These are phyloP conservation scores for Pollachius pollachius DNA, from an alignment of 2,113 vertebrate genomes.

Conservation along the genomic window DNA sequence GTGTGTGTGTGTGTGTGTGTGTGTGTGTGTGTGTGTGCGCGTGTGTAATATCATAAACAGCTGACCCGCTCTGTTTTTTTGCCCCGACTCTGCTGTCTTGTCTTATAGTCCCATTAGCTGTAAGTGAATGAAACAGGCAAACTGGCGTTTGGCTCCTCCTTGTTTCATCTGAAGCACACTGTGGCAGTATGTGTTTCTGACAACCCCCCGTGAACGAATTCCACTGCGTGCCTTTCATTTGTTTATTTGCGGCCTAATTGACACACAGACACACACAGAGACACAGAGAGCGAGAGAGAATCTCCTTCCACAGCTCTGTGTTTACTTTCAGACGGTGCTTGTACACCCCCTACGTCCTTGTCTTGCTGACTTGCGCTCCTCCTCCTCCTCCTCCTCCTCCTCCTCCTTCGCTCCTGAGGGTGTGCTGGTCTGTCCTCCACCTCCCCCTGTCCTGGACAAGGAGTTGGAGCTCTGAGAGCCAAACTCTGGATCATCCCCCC, in stretches of 20 bases:
- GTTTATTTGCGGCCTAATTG: too few species aligned
- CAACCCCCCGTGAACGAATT: neutral
- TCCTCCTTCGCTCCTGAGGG: conserved; percentile 9
- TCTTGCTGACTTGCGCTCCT: conserved; percentile 17
- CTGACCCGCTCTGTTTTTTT: conserved; percentile 4
- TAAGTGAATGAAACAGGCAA: conserved; percentile 1
- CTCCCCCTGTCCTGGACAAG: conserved; percentile 25
- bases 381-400: conserved; percentile 21
- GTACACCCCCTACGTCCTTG: neutral
- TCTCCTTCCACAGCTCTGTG: conserved; percentile 17
- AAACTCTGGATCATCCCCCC: conserved; percentile 46
- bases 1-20: neutral
- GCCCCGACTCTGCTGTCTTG: conserved; percentile 6
- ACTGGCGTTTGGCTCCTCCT: conserved; percentile 11
- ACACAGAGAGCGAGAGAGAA: too few species aligned
- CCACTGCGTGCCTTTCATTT: too few species aligned
- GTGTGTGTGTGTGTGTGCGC: conserved; percentile 23
- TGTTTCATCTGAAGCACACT: neutral
- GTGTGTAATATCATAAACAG: too few species aligned
- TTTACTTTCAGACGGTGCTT: neutral
- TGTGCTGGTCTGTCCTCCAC: conserved; percentile 37
- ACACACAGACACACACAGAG: neutral
- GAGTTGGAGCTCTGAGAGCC: conserved; percentile 38
- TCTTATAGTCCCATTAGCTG: neutral
- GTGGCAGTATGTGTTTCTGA: conserved; percentile 6